phyloP scores from a whole-genome alignment of 1,140 invertebrate species.

The Bicyclus anynana region DNA sequence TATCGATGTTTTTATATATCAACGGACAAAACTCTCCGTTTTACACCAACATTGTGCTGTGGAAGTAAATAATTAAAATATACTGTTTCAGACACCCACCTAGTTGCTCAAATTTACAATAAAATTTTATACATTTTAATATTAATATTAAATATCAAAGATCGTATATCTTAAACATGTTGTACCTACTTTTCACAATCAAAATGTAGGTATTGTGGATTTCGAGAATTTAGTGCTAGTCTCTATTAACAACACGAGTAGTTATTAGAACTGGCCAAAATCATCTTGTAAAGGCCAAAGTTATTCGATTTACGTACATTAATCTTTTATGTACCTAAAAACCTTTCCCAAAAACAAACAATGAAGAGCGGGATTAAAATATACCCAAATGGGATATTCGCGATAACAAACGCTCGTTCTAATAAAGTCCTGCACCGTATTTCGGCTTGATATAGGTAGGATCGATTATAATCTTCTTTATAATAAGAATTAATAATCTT shows the following conservation, averaged over 20 bases:
- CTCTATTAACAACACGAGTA: too few species aligned
- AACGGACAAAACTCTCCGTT: not conserved
- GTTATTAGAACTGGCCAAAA: too few species aligned
- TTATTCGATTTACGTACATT: not conserved
- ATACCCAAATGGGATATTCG: not conserved
- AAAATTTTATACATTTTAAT: too few species aligned
- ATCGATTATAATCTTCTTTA: not conserved
- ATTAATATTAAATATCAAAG: too few species aligned
- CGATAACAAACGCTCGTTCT: not conserved
- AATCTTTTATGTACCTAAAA: not conserved
- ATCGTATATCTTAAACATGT: too few species aligned
- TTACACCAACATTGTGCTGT: constrained; percentile 9
- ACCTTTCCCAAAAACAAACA: not conserved
- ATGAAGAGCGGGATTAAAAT: not conserved
- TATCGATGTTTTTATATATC: too few species aligned
- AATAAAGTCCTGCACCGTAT: not conserved
- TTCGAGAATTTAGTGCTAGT: too few species aligned
- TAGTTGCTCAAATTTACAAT: not conserved
- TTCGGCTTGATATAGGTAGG: not conserved
- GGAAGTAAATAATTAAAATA: constrained; percentile 15
- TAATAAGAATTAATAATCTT: too few species aligned
- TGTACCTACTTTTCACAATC: too few species aligned
- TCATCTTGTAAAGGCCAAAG: not conserved
- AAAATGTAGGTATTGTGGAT: too few species aligned
- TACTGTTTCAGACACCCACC: not conserved